These are phyloP conservation scores for Protaetia brevitarsis DNA, from an alignment of 1,140 invertebrate genomes.

Conservation along the genomic window DNA sequence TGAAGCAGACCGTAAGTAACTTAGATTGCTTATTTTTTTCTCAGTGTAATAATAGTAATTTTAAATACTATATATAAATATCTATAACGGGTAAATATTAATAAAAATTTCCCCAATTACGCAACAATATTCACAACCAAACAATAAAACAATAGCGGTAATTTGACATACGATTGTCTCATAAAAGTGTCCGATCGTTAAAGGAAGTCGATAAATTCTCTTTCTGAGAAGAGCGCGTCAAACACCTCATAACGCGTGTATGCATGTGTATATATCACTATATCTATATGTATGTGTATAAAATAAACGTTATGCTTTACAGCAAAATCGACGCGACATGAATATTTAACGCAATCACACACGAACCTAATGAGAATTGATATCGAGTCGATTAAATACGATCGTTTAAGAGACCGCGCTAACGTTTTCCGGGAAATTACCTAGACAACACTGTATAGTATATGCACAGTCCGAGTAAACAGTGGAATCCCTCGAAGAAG, in stretches of 20 bases:
- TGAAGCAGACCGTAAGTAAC: too few relatives aligned
- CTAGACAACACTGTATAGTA: background rate
- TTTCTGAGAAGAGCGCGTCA: conserved; percentile 9
- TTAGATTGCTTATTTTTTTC: too few relatives aligned
- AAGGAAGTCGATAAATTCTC: conserved; percentile 15
- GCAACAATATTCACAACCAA: too few relatives aligned
- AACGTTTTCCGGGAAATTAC: background rate
- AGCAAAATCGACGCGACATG: conserved; percentile 3
- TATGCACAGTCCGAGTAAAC: background rate
- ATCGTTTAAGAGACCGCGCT: background rate
- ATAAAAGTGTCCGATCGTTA: conserved; percentile 8
- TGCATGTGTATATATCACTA: too few relatives aligned
- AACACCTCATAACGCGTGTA: conserved; percentile 8
- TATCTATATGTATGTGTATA: too few relatives aligned
- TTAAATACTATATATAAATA: too few relatives aligned
- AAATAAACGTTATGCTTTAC: conserved; percentile 18
- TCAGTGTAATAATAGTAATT: too few relatives aligned
- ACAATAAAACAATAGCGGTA: too few relatives aligned
- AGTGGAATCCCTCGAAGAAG: conserved; percentile 14
- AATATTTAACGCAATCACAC: background rate
- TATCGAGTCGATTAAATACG: background rate
- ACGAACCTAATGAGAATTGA: background rate
- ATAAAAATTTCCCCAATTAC: too few relatives aligned
- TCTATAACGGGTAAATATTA: too few relatives aligned
- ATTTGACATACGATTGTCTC: too few relatives aligned